A percentile compares a stretch with the other conserved stretches of the same genome.
Conservation (phyloP, 2,888 invertebrate genomes). For the Phytoseiulus persimilis region DNA sequence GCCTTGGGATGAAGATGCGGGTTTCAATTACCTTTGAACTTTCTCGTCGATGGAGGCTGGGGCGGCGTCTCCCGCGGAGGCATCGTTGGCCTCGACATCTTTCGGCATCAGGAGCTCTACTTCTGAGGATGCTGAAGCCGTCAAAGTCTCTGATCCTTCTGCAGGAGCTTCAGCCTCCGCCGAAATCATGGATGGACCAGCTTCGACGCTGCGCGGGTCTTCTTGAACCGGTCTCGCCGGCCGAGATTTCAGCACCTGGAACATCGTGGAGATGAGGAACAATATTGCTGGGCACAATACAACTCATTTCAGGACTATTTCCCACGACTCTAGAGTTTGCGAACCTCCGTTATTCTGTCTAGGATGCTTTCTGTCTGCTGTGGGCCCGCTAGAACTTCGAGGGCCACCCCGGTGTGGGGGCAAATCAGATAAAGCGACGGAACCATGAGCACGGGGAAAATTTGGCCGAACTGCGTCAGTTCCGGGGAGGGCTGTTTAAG, state of each 20-base stretch:
- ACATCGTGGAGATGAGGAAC: background rate
- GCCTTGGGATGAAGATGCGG: too few species aligned
- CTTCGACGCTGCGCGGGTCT: background rate
- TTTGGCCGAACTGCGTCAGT: slow-evolving; percentile 33
- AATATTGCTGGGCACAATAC: too few species aligned
- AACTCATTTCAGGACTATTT: too few species aligned
- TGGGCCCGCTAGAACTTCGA: slow-evolving; percentile 66
- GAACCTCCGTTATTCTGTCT: slow-evolving; percentile 55
- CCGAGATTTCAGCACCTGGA: slow-evolving; percentile 13
- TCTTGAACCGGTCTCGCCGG: background rate
- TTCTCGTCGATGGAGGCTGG: background rate
- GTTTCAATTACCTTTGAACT: background rate
- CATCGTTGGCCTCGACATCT: background rate
- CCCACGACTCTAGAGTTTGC: slow-evolving; percentile 46
- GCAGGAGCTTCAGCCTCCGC: background rate
- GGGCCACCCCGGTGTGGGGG: slow-evolving; percentile 62
- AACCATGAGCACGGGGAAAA: slow-evolving; percentile 51
- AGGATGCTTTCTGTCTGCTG: slow-evolving; percentile 59
- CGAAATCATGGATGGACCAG: background rate
- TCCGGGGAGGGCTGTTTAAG: slow-evolving; percentile 11
- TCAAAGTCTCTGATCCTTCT: background rate
- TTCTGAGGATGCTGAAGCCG: background rate
- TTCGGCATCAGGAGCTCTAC: background rate
- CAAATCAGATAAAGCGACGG: slow-evolving; percentile 80
- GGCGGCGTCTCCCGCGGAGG: background rate